Evolutionary conservation across 2,113 vertebrate genomes (phyloP), one percentile per base, ranked within the genome.

Genomic region (Chiloscyllium plagiosum): DNA sequence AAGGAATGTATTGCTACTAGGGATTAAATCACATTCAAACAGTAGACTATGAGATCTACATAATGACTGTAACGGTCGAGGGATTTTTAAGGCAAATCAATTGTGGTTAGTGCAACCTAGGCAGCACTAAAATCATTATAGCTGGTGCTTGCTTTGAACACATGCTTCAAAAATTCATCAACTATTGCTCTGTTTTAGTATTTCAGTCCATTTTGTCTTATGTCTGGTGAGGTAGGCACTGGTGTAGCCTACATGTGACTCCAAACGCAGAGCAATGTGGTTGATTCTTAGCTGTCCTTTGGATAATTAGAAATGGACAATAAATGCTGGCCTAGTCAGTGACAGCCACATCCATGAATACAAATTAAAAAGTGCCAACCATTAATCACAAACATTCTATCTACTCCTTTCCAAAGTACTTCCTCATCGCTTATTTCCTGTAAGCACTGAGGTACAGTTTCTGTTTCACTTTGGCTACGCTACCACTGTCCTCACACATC

Each of bases 371-470:
- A 87, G 37, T 93, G 33, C 37, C 89, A 93, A 66, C n/a, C 13
- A 90, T 87, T 87, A 52, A 87, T 61, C 12, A 15, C 87, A 61
- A 90, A 93, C 37, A 33, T 66, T 93, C 89, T 93, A 19, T 93
- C 0, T 1, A 22, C 37, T n/a, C 19, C 56, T n/a, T 17, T 1
- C 50, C 26, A 52, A 26, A 90, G 4, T 90, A 26, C 87, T 22
- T 33, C 24, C 13, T 15, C 10, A 8, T 42, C 87, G 33, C 17
- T 19, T 7, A 37, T 4, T 42, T 83, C 42, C 80, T 83, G 37
- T 83, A 20, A 47, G 80, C 80, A 47, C 80, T 83, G 80, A 83
- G 17, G 20, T 37, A 42, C 17, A 42, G 33, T n/a, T 83, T 80
- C 76, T 15, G 4, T 65, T 65, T 66, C 33, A 37, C 2, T 1